A percentile compares a stretch with the other conserved stretches of the same genome.
These are phyloP conservation scores for Labeo calbasu DNA, from an alignment of 2,797 vertebrate species.

Conservation along the genomic window DNA sequence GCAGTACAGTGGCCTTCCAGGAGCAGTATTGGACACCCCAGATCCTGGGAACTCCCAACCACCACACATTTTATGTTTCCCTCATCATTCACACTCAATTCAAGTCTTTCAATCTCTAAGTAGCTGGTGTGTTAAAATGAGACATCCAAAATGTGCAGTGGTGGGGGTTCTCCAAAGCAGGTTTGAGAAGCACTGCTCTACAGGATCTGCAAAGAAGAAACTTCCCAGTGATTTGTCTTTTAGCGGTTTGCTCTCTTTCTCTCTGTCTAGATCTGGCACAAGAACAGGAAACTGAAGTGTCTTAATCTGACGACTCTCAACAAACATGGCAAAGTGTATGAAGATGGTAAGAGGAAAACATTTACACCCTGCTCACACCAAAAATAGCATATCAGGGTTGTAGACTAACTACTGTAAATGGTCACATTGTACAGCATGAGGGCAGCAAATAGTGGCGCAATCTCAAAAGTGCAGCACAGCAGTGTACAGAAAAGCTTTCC, in stretches of 20 bases:
- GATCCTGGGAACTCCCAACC: no score
- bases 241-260: background rate
- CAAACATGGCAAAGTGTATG: conserved; percentile 92
- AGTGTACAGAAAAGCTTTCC: background rate
- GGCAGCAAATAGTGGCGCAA: background rate
- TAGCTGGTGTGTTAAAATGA: background rate
- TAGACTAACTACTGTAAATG: background rate
- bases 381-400: background rate
- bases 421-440: background rate
- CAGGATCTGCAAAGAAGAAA: background rate
- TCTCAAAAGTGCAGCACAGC: background rate
- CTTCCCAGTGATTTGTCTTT: background rate
- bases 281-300: conserved; percentile 93
- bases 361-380: background rate
- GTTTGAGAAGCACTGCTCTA: background rate
- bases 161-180: background rate
- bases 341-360: conserved; percentile 82
- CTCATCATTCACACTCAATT: no score
- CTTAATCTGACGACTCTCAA: conserved; percentile 89
- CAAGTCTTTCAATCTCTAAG: background rate
- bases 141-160: background rate
- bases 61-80: no score
- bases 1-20: no score
- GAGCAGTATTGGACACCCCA: no score
- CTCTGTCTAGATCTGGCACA: conserved; percentile 87